Evolutionary conservation across 2,797 vertebrate genomes (phyloP).

Genomic region (Leucoraja ocellata): DNA sequence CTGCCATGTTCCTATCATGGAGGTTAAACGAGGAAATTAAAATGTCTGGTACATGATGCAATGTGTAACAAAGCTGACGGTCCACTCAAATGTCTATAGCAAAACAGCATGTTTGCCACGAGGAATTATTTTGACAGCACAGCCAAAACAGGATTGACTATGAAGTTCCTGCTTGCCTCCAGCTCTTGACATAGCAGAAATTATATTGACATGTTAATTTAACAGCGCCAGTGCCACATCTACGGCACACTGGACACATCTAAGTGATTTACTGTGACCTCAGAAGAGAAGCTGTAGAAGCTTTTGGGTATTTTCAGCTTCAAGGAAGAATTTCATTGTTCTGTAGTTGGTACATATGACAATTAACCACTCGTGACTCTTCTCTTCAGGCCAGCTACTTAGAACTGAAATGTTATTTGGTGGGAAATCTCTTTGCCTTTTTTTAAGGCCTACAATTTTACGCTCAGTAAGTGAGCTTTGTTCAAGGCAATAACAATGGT

Average conservation of each 20-base stretch:
- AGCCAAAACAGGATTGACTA: neutral
- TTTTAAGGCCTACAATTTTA: too few relatives aligned
- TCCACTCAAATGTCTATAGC: neutral
- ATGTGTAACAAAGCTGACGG: neutral
- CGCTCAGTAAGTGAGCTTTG: too few relatives aligned
- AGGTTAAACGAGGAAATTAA: neutral
- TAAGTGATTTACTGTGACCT: neutral
- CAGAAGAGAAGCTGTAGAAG: neutral
- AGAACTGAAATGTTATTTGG: too few relatives aligned
- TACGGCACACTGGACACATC: neutral
- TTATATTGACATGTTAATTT: constrained; percentile 38
- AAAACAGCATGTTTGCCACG: neutral
- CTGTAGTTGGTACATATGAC: too few relatives aligned
- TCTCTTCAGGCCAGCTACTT: too few relatives aligned
- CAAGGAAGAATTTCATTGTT: too few relatives aligned
- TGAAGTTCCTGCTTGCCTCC: neutral
- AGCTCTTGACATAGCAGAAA: constrained; percentile 13
- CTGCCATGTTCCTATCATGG: neutral
- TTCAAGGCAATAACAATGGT: too few relatives aligned
- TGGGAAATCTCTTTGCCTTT: too few relatives aligned
- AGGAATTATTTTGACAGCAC: neutral
- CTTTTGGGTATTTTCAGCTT: neutral
- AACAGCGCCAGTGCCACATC: constrained; percentile 16
- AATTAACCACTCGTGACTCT: too few relatives aligned
- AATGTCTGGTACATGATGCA: neutral